Conservation (phyloP, 1,140 invertebrate species). For the Marisa cornuarietis region DNA sequence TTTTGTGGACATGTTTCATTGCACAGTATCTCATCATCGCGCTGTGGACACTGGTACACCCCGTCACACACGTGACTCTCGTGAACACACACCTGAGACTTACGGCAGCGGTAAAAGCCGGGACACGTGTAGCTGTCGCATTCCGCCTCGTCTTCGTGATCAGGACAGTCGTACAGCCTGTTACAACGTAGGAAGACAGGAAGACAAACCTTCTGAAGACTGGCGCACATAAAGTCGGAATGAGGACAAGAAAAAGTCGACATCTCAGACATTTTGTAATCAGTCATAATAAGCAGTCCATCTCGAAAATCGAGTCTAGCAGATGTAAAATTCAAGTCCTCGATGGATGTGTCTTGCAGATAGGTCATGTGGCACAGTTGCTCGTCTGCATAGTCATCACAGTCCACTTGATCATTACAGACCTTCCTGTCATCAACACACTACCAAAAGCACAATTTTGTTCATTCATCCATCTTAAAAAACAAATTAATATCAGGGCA, state of each 20-base stretch:
- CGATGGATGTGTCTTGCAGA: too few species aligned
- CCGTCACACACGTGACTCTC: neutral
- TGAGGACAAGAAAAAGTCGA: neutral
- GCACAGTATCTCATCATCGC: slow-evolving; percentile 1
- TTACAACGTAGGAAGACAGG: slow-evolving; percentile 5
- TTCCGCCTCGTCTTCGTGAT: slow-evolving; percentile 2
- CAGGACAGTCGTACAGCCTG: slow-evolving; percentile 6
- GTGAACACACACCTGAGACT: slow-evolving; percentile 9
- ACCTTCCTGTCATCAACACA: too few species aligned
- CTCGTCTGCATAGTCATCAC: too few species aligned
- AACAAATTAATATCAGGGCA: too few species aligned
- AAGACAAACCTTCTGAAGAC: neutral
- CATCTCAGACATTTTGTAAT: too few species aligned
- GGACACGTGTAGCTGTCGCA: slow-evolving; percentile 5
- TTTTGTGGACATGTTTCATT: neutral
- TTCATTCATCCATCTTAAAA: too few species aligned
- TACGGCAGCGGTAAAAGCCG: slow-evolving; percentile 8
- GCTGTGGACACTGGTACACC: slow-evolving; percentile 8
- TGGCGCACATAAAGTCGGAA: slow-evolving; percentile 6
- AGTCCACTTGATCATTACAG: too few species aligned
- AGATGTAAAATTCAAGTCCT: too few species aligned
- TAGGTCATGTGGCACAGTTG: too few species aligned
- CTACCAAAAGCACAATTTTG: too few species aligned
- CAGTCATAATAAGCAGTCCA: too few species aligned
- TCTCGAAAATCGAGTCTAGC: too few species aligned